These are phyloP conservation scores for Phocoena phocoena DNA, from an alignment of 2,113 vertebrate genomes.

Conservation along the genomic window DNA sequence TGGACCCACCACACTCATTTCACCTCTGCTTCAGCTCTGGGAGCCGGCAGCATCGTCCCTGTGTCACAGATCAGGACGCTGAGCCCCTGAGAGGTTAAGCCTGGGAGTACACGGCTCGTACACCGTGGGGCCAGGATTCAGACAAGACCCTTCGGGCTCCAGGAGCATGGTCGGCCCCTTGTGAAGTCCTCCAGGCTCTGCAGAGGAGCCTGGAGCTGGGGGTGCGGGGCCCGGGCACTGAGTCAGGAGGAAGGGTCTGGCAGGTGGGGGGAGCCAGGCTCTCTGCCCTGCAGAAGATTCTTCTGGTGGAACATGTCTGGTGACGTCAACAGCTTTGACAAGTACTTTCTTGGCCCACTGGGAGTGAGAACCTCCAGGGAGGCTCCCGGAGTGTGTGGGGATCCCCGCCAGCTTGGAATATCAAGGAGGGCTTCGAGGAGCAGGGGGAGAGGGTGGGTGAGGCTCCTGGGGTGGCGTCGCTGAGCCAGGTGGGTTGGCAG, in stretches of 20 bases:
- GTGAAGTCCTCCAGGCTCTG: background rate
- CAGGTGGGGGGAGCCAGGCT: background rate
- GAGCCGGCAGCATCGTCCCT: background rate
- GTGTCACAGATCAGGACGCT: background rate
- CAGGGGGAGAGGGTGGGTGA: background rate
- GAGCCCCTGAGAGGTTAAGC: background rate
- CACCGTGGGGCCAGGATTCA: rapidly evolving
- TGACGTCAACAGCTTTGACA: rapidly evolving
- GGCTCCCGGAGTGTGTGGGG: background rate
- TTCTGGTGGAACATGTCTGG: background rate
- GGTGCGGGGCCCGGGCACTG: background rate
- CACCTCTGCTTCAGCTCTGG: background rate
- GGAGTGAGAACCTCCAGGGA: background rate
- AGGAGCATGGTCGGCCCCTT: rapidly evolving
- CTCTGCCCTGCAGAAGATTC: rapidly evolving
- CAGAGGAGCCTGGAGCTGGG: background rate
- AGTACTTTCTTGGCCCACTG: background rate
- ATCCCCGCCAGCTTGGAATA: background rate
- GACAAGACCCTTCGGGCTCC: background rate
- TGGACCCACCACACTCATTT: rapidly evolving
- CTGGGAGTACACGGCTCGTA: rapidly evolving
- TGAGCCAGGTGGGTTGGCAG: no score
- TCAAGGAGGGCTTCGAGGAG: background rate
- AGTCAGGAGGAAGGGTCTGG: rapidly evolving
- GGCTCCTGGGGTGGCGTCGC: no score